phyloP scores from a whole-genome alignment of 2,797 vertebrate species.

The Diceros bicornis region DNA sequence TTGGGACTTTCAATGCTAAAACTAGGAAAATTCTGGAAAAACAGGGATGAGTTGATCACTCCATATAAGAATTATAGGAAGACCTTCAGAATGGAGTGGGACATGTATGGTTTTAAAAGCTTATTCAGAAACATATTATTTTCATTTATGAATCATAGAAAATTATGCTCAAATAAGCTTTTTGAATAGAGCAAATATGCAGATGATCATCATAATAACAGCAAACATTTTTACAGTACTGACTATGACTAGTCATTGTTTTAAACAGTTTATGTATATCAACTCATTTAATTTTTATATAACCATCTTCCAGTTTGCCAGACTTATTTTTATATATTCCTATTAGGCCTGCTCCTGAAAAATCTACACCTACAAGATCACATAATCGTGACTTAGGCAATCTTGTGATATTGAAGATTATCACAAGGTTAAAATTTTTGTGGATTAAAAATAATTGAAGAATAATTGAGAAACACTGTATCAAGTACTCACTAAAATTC shows the following conservation, averaged over 20 bases:
- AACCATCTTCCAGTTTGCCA: not conserved
- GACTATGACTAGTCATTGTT: not conserved
- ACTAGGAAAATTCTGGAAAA: not conserved
- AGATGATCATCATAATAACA: not conserved
- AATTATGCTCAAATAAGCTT: not conserved
- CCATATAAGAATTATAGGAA: not conserved
- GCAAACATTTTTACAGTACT: not conserved
- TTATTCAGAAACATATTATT: not conserved
- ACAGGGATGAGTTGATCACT: not conserved
- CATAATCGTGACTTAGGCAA: not conserved
- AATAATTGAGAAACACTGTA: not conserved
- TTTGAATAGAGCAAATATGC: not conserved
- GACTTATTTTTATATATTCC: not conserved
- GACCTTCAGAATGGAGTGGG: not conserved
- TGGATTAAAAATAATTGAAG: not conserved
- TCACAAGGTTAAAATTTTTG: not conserved
- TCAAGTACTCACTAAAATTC: not conserved
- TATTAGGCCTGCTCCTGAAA: not conserved
- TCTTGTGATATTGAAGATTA: not conserved
- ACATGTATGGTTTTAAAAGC: not conserved
- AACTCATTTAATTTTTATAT: not conserved
- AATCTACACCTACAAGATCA: not conserved
- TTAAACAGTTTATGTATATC: not conserved
- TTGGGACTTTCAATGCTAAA: not conserved
- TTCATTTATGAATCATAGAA: not conserved